Conservation (phyloP, 2,888 invertebrate genomes). For the Ectemnius continuus region DNA sequence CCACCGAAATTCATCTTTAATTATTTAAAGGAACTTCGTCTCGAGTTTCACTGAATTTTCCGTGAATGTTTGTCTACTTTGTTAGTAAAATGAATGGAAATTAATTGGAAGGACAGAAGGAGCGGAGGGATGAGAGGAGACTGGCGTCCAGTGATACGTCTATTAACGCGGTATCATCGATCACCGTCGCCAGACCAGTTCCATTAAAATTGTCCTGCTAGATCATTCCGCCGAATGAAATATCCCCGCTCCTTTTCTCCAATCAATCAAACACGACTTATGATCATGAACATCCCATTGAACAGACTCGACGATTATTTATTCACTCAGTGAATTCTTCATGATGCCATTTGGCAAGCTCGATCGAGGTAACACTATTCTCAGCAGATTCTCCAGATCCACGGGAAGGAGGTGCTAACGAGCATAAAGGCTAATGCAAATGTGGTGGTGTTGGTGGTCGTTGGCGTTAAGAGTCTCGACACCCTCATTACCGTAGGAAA, state of each 20-base stretch:
- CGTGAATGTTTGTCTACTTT: too few species aligned
- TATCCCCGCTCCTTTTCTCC: not conserved
- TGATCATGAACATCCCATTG: not conserved
- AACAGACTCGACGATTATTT: too few species aligned
- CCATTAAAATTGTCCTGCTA: not conserved
- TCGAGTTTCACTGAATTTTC: too few species aligned
- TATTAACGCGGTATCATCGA: not conserved
- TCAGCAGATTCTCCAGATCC: too few species aligned
- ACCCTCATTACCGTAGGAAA: constrained; percentile 3
- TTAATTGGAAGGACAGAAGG: not conserved
- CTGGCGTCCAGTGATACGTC: not conserved
- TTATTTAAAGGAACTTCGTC: too few species aligned
- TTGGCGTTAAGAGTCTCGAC: not conserved
- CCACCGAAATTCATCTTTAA: too few species aligned
- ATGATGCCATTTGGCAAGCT: too few species aligned
- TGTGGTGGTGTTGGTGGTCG: too few species aligned
- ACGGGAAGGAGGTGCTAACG: too few species aligned
- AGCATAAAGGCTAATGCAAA: too few species aligned
- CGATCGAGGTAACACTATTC: too few species aligned
- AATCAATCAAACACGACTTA: not conserved
- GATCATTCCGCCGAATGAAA: not conserved
- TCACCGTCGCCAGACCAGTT: not conserved
- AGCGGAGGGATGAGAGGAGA: not conserved
- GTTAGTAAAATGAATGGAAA: not conserved
- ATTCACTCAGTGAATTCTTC: too few species aligned